phyloP scores from a whole-genome alignment of 2,797 vertebrate species.

The Rachycentron canadum region DNA sequence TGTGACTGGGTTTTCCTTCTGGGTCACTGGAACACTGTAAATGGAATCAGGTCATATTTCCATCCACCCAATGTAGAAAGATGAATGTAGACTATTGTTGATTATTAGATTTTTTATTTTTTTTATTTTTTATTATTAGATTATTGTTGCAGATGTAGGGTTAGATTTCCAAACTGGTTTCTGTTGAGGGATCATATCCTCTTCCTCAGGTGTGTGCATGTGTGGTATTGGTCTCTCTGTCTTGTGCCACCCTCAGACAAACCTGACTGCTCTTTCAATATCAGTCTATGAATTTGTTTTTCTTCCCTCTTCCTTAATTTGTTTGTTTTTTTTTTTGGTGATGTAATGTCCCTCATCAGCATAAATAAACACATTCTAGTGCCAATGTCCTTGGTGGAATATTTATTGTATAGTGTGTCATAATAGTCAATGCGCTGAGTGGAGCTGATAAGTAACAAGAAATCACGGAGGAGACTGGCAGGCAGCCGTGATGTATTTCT shows the following conservation, averaged over 20 bases:
- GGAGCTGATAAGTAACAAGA: slow-evolving; percentile 12
- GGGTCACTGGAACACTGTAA: slow-evolving; percentile 57
- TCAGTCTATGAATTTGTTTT: neutral
- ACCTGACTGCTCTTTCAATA: slow-evolving; percentile 8
- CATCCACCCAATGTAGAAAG: slow-evolving; percentile 12
- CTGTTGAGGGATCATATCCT: neutral
- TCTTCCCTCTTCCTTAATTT: neutral
- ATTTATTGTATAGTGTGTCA: slow-evolving; percentile 6
- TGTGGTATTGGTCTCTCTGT: neutral
- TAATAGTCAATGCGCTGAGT: neutral
- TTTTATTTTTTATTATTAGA: too few species aligned
- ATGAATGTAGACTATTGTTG: slow-evolving; percentile 31
- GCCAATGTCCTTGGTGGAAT: neutral
- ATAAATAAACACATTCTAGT: neutral
- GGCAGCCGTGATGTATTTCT: neutral
- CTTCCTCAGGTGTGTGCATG: slow-evolving; percentile 1
- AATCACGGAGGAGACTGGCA: slow-evolving; percentile 18
- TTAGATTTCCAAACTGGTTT: slow-evolving; percentile 25
- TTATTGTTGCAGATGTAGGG: slow-evolving; percentile 6
- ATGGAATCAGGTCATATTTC: slow-evolving; percentile 55
- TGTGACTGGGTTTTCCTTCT: slow-evolving; percentile 43
- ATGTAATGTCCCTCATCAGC: too few species aligned
- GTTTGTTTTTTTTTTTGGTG: slow-evolving; percentile 11
- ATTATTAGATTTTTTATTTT: too few species aligned
- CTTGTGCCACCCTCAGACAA: slow-evolving; percentile 13